These are phyloP conservation scores for Mallotus villosus DNA, from an alignment of 2,797 vertebrate species.

Conservation along the genomic window DNA sequence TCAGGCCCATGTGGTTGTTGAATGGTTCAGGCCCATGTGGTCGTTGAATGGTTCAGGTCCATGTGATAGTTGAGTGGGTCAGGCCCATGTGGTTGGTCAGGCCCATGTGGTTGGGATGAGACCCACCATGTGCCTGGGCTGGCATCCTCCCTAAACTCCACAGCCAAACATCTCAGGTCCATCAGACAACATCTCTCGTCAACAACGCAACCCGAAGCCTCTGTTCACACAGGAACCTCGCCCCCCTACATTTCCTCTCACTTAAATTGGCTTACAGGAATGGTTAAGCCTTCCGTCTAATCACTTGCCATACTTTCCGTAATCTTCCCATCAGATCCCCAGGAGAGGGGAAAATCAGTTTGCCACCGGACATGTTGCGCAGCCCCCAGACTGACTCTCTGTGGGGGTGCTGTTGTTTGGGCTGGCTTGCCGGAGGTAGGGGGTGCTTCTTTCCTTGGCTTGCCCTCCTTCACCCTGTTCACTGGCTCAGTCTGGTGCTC, in stretches of 20 bases:
- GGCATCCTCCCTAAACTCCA: not conserved
- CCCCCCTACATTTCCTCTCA: not conserved
- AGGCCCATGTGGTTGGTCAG: too few species aligned
- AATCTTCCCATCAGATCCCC: constrained; percentile 7
- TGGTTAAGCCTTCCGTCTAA: constrained; percentile 3
- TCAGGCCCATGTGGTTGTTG: not conserved
- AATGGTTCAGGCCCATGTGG: too few species aligned
- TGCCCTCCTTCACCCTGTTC: not conserved
- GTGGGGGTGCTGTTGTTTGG: constrained; percentile 9
- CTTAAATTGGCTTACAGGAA: constrained; percentile 9
- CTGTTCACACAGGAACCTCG: constrained; percentile 14
- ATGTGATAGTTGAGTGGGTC: too few species aligned
- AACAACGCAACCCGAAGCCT: not conserved
- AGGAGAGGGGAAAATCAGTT: not conserved
- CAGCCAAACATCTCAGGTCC: not conserved
- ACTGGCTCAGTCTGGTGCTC: not conserved
- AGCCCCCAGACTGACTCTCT: not conserved
- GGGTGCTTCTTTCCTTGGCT: not conserved
- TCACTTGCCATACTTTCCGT: not conserved
- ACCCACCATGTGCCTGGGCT: not conserved
- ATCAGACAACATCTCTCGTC: not conserved
- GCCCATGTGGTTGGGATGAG: not conserved
- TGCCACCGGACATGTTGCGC: constrained; percentile 1
- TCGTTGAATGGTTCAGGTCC: too few species aligned
- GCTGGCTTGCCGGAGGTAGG: not conserved